A percentile compares a stretch with the other conserved stretches of the same genome.
phyloP scores from a whole-genome alignment of 1,140 invertebrate species.

The Temnothorax longispinosus region DNA sequence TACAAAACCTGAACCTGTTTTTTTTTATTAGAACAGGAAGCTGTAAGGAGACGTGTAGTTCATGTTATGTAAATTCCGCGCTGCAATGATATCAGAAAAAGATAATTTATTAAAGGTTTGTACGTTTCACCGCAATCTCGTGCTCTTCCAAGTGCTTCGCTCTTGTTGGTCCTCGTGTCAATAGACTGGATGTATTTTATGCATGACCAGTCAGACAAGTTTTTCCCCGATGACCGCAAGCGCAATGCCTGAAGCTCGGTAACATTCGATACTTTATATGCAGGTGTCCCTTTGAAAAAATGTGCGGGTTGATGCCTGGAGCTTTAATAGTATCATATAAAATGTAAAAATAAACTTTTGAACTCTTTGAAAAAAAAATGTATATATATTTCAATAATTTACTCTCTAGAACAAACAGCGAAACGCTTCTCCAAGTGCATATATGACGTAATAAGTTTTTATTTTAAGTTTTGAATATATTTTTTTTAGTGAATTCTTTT shows the following conservation, averaged over 20 bases:
- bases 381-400: neutral
- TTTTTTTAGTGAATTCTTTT: neutral
- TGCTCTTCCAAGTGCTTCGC: constrained; percentile 58
- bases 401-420: too few species aligned
- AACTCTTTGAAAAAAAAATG: neutral
- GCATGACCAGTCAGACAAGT: constrained; percentile 71
- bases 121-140: constrained; percentile 62
- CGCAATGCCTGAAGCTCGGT: constrained; percentile 45
- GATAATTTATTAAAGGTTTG: constrained; percentile 49
- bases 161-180: constrained; percentile 62
- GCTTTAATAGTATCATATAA: neutral
- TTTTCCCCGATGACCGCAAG: constrained; percentile 70
- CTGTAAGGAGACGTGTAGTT: neutral
- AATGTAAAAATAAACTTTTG: neutral
- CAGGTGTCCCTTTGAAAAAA: constrained; percentile 70
- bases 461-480: neutral
- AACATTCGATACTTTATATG: constrained; percentile 66
- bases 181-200: constrained; percentile 67
- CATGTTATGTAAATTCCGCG: constrained; percentile 7
- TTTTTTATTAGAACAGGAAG: constrained; percentile 32
- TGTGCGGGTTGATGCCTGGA: constrained; percentile 1
- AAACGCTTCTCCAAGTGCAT: neutral
- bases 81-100: constrained; percentile 59
- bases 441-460: neutral
- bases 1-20: constrained; percentile 39